phyloP scores from a whole-genome alignment of 1,140 invertebrate species.

The Wiebesia pumilae region DNA sequence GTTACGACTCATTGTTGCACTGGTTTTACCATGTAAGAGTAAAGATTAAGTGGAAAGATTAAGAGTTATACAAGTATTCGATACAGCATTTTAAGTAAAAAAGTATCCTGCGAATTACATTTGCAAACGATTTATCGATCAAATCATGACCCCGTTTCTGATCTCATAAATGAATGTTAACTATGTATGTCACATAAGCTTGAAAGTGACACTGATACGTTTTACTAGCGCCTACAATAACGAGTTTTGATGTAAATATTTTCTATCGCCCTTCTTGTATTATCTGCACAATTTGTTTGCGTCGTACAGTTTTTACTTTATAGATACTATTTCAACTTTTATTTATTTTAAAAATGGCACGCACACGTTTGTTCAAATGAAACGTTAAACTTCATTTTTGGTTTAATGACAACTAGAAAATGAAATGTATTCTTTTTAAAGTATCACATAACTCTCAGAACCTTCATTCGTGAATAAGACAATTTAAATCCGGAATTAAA shows the following conservation, averaged over 20 bases:
- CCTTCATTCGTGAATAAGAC: no score
- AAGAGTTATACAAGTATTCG: neutral
- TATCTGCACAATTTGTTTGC: neutral
- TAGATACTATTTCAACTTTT: neutral
- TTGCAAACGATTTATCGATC: neutral
- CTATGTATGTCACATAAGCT: neutral
- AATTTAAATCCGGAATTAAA: no score
- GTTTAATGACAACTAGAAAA: no score
- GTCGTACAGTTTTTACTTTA: neutral
- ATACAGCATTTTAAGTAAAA: neutral
- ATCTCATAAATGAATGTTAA: neutral
- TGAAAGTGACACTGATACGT: neutral
- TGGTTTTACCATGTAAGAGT: neutral
- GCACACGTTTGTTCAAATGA: no score
- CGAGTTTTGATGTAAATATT: neutral
- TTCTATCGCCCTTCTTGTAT: neutral
- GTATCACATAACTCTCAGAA: no score
- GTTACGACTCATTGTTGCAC: neutral
- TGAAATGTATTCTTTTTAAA: no score
- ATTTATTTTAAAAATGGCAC: no score
- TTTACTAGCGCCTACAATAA: neutral
- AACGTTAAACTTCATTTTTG: no score
- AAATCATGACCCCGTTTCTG: neutral
- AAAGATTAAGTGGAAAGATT: neutral
- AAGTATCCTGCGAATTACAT: neutral